These are phyloP conservation scores for Whitmania pigra DNA, from an alignment of 1,140 invertebrate species.

Conservation along the genomic window DNA sequence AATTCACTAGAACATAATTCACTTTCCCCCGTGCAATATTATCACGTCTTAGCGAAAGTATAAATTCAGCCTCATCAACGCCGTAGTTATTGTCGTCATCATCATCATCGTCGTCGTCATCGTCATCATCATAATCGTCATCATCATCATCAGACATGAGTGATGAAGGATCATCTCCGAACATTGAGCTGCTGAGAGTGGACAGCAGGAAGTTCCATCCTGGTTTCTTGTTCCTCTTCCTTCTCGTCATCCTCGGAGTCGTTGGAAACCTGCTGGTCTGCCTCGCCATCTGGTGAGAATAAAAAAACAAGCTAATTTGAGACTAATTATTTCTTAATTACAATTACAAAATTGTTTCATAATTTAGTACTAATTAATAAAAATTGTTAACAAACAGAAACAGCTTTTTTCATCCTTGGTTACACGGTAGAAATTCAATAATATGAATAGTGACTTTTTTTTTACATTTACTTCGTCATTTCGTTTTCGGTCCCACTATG, in stretches of 20 bases:
- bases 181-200: too few relatives aligned
- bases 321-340: neutral
- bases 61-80: neutral
- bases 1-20: too few relatives aligned
- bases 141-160: neutral
- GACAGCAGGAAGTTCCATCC: neutral
- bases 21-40: too few relatives aligned
- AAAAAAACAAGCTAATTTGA: neutral
- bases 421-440: too few relatives aligned
- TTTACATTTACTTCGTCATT: too few relatives aligned
- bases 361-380: neutral
- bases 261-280: slow-evolving; percentile 38
- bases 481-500: too few relatives aligned
- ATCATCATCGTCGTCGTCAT: neutral
- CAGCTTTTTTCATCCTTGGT: too few relatives aligned
- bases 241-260: slow-evolving; percentile 7
- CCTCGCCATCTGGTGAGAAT: slow-evolving; percentile 32
- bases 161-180: neutral
- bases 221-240: neutral
- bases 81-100: neutral
- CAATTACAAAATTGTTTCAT: too few relatives aligned
- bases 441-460: too few relatives aligned
- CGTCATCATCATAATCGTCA: neutral
- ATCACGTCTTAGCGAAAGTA: neutral
- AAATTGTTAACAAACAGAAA: too few relatives aligned